Evolutionary conservation across 2,113 vertebrate species (phyloP), one percentile per base, ranked within the genome.

Genomic region (Tricholaema leucomelas): DNA sequence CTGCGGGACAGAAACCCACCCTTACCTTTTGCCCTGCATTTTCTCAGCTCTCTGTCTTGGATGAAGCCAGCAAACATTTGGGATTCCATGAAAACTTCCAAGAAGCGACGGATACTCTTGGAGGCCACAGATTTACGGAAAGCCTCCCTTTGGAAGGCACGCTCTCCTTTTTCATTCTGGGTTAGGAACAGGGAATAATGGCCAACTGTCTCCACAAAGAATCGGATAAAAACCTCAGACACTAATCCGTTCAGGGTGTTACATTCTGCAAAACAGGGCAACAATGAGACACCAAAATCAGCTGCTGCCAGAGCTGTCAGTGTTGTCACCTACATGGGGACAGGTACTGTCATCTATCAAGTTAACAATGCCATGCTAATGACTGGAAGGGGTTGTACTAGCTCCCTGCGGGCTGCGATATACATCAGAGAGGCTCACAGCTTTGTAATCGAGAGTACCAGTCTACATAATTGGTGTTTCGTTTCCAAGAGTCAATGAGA

Each of bases 61-160:
- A 99, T 99, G 97, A 99, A 99, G 46, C 99, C 99, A 27, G 99
- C 98, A 64, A 99, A 99, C 99, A 99, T 99, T 97, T 99, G 99
- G 56, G 99, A 99, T 96, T 99, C 99, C 99, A 99, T 99, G 97
- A 99, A 99, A 93, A 99, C 99, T 46, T 99, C 99, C 82, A 99
- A 98, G 96, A 99, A 99, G 81, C 99, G 98, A 8, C 99, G 99
- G 97, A 99, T 98, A 61, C 99, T 99, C 96, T 99, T 99, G 33
- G 99, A 99, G 46, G 99, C 99, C 95, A 99, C 99, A 16, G 99
- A 99, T 95, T 99, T 99, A 91, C 99, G 99, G 97, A 99, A 99
- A 84, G 99, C 98, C 88, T 99, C 99, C 84, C 99, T 98, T 95
- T 99, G 99, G 95, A 99, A 99, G 93, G 98, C 94, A 18, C 99